Evolutionary conservation across 2,888 invertebrate species (phyloP), one percentile per base, ranked within the genome.

Genomic region (Mimachlamys varia): DNA sequence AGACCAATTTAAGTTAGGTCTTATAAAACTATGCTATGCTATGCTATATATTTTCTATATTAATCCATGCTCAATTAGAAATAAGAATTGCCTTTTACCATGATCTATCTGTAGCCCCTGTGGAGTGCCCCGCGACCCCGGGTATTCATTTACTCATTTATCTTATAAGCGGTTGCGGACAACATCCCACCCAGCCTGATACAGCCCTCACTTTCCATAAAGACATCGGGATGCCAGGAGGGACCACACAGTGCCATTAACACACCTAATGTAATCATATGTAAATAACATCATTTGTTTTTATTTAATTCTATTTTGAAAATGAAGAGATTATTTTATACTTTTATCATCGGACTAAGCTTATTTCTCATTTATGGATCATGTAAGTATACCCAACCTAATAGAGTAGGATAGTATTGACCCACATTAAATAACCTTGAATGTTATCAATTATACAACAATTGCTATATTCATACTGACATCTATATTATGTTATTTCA

Each of bases 311-410:
- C 27, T 1, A 27, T 4, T 22, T 76, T 33, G 27, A 76, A 76
- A 76, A 76, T 76, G 76, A 33, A 76, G 76, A 76, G 27, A 76
- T 76, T 76, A 27, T 76, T 33, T 27, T 76, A 76, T 76, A 15
- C 33, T 27, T 76, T 27, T 13, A 33, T 33, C 76, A 76, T 15
- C 22, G 76, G 76, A 76, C 76, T 76, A 76, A 76, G 22, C 33
- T 33, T 76, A 15, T 22, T 33, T 13, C 76, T 76, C 12, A 76
- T 33, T 5, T 76, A 13, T 76, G 76, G 76, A 76, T 76, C 33
- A 76, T 76, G 76, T 76, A 76, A 76, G 76, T 76, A 76, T 76
- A n/a, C 53, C 2, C 44, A 44, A 44, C 44, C 44, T 44, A 5
- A 44, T 44, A 3, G 44, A 44, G 44, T 44, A 44, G 3, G 44